phyloP scores from a whole-genome alignment of 1,140 invertebrate species.

The Platyscapa corneri region DNA sequence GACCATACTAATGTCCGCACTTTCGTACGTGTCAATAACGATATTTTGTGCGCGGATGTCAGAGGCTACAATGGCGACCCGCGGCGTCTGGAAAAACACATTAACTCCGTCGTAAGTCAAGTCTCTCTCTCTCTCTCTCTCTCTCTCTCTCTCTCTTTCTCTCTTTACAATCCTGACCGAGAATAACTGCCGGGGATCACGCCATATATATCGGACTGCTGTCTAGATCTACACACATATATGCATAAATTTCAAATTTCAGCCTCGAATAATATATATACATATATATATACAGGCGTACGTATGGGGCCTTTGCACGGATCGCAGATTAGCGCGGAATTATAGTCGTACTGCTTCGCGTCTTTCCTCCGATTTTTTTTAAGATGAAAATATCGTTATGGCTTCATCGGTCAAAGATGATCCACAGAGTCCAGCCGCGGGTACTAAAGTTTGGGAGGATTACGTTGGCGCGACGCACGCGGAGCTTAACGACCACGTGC shows the following conservation, averaged over 20 bases:
- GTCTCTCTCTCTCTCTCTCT: background rate
- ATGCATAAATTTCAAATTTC: slow-evolving; percentile 44
- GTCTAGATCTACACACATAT: background rate
- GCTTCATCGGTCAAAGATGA: slow-evolving; percentile 42
- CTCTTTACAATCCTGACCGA: slow-evolving; percentile 21
- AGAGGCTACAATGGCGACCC: background rate
- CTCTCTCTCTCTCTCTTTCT: background rate
- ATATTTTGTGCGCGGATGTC: slow-evolving; percentile 37
- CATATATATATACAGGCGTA: background rate
- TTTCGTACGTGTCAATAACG: slow-evolving; percentile 30
- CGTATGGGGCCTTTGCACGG: background rate
- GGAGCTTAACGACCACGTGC: background rate
- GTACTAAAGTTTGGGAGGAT: slow-evolving; percentile 10
- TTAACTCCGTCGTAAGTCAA: background rate
- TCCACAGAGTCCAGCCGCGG: background rate
- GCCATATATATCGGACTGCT: background rate
- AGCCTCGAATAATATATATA: slow-evolving; percentile 23
- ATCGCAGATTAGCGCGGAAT: slow-evolving; percentile 42
- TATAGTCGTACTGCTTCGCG: background rate
- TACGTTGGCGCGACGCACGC: background rate
- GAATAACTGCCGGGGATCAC: slow-evolving; percentile 43
- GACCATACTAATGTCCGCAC: slow-evolving; percentile 36
- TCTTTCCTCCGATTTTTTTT: background rate
- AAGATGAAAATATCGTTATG: slow-evolving; percentile 47
- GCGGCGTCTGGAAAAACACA: slow-evolving; percentile 17